phyloP scores from a whole-genome alignment of 2,888 invertebrate species.

The Caenorhabditis sulstoni region DNA sequence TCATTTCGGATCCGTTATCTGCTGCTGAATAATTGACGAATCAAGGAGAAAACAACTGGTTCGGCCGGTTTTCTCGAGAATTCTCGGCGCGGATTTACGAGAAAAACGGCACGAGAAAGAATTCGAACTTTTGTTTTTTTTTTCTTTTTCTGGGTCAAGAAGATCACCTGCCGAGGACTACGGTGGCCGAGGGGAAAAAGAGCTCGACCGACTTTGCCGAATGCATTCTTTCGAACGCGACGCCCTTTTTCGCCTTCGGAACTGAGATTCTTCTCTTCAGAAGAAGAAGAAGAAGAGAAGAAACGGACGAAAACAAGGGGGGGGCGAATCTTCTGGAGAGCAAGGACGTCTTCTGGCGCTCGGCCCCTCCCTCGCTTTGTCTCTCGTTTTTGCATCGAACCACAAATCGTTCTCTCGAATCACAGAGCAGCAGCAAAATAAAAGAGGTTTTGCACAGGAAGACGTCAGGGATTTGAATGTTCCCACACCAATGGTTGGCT shows the following conservation, averaged over 20 bases:
- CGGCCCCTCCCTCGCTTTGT: neutral
- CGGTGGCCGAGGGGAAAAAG: too few species aligned
- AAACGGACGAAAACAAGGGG: neutral
- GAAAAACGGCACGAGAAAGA: neutral
- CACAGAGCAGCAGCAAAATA: neutral
- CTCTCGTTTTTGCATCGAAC: neutral
- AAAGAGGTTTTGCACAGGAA: neutral
- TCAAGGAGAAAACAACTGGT: neutral
- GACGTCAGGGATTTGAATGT: constrained; percentile 4
- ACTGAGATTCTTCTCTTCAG: too few species aligned
- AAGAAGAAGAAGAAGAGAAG: neutral
- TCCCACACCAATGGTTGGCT: constrained; percentile 24
- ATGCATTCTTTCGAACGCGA: too few species aligned
- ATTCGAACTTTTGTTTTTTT: neutral
- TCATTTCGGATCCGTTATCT: constrained; percentile 2
- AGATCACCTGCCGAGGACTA: too few species aligned
- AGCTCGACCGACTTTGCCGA: too few species aligned
- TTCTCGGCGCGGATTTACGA: too few species aligned
- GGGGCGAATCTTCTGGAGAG: neutral
- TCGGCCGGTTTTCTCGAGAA: neutral
- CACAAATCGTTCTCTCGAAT: neutral
- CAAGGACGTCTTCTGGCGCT: constrained; percentile 3
- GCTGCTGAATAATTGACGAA: constrained; percentile 7
- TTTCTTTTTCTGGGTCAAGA: too few species aligned
- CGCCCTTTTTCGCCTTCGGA: too few species aligned